These are phyloP conservation scores for Esox niger DNA, from an alignment of 2,113 vertebrate species.

Conservation along the genomic window DNA sequence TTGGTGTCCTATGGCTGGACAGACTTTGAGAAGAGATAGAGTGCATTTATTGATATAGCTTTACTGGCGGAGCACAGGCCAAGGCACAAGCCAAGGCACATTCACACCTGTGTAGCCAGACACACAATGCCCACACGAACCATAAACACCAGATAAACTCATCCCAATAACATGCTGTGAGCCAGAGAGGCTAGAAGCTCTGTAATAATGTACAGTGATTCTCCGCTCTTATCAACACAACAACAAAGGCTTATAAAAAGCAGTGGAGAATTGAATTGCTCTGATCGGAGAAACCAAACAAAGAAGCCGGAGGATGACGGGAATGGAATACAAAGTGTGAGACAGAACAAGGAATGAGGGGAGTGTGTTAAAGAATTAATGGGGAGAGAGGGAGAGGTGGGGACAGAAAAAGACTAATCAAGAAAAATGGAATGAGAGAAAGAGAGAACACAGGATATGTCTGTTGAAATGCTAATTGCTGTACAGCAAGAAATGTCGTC, in stretches of 20 bases:
- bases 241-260: no score
- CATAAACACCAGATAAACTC: background rate
- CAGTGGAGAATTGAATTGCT: no score
- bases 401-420: background rate
- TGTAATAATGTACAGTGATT: background rate
- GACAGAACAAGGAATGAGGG: slow-evolving; percentile 17
- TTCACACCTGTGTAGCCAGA: background rate
- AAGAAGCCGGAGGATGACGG: no score
- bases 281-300: no score
- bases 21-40: no score
- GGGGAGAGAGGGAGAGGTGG: slow-evolving; percentile 1
- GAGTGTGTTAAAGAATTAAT: background rate
- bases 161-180: background rate
- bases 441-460: no score
- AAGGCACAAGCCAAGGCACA: background rate
- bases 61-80: background rate
- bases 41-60: background rate
- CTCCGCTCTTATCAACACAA: background rate
- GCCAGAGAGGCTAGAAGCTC: background rate
- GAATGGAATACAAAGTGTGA: no score
- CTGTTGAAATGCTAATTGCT: background rate
- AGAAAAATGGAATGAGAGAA: background rate
- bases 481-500: no score
- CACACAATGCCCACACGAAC: background rate
- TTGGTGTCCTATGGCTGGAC: no score